Evolutionary conservation across 2,888 invertebrate species (phyloP).

Genomic region (Ophion costatus): DNA sequence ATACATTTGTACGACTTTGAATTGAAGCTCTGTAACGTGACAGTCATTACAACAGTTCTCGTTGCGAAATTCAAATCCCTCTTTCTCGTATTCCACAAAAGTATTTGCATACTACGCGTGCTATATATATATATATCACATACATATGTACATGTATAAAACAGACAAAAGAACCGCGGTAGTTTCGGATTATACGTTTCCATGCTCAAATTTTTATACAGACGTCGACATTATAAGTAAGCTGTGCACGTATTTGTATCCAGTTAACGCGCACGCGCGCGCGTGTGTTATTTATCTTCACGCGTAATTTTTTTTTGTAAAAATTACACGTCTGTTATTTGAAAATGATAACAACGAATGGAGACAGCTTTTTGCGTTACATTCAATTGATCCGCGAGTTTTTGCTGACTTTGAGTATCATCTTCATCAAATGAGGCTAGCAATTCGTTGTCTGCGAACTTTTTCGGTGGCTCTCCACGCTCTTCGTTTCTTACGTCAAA

Average conservation of each 20-base stretch:
- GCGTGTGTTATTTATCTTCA: neutral
- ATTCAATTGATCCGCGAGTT: too few species aligned
- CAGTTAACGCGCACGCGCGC: neutral
- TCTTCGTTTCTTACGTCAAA: too few species aligned
- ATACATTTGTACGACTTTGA: constrained; percentile 10
- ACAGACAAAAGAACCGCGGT: constrained; percentile 45
- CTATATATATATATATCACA: constrained; percentile 18
- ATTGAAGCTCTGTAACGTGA: constrained; percentile 51
- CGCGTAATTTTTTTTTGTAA: too few species aligned
- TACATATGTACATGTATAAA: neutral
- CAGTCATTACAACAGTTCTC: constrained; percentile 53
- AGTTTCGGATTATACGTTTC: constrained; percentile 47
- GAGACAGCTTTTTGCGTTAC: too few species aligned
- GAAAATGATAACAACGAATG: too few species aligned
- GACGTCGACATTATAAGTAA: neutral
- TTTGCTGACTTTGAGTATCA: too few species aligned
- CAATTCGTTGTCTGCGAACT: too few species aligned
- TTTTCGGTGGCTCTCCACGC: too few species aligned
- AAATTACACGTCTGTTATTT: too few species aligned
- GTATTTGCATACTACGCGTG: constrained; percentile 34
- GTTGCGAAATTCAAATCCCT: constrained; percentile 30
- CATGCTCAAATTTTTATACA: constrained; percentile 33
- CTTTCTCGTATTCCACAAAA: neutral
- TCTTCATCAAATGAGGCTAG: too few species aligned
- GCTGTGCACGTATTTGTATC: constrained; percentile 7